These are phyloP conservation scores for Eufriesea mexicana DNA, from an alignment of 1,140 invertebrate species.

Conservation along the genomic window DNA sequence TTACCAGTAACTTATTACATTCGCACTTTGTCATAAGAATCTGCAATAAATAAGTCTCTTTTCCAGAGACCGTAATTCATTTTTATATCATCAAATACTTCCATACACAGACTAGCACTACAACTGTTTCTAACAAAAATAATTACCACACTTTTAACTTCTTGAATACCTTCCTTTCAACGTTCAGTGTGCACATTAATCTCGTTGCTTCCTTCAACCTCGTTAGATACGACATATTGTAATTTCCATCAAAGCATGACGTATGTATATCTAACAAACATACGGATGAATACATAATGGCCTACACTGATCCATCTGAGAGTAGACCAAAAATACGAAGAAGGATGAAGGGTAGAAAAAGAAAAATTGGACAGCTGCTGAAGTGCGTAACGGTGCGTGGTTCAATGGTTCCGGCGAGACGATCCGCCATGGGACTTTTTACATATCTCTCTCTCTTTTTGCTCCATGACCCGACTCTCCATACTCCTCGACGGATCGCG, in stretches of 20 bases:
- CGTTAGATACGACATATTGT: neutral
- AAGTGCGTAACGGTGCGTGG: conserved; percentile 59
- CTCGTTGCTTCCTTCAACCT: neutral
- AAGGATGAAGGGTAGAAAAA: conserved; percentile 11
- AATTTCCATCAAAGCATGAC: neutral
- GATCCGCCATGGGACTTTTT: conserved; percentile 47
- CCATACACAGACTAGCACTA: neutral
- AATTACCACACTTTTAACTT: neutral
- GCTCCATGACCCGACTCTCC: conserved; percentile 36
- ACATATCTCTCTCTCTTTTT: conserved; percentile 42
- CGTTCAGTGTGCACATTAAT: neutral
- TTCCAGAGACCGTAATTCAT: too few relatives aligned
- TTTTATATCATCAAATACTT: neutral
- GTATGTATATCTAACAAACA: neutral
- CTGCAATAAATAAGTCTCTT: too few relatives aligned
- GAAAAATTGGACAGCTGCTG: conserved; percentile 45
- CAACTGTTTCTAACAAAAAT: neutral
- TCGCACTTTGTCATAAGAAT: too few relatives aligned
- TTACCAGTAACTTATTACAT: too few relatives aligned
- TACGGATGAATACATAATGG: conserved; percentile 12
- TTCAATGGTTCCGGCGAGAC: conserved; percentile 60
- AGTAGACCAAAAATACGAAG: neutral
- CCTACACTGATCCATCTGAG: neutral
- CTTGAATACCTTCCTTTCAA: neutral
- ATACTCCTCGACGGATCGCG: conserved; percentile 48